phyloP scores from a whole-genome alignment of 2,888 invertebrate genomes.

The Euzetes globulus region DNA sequence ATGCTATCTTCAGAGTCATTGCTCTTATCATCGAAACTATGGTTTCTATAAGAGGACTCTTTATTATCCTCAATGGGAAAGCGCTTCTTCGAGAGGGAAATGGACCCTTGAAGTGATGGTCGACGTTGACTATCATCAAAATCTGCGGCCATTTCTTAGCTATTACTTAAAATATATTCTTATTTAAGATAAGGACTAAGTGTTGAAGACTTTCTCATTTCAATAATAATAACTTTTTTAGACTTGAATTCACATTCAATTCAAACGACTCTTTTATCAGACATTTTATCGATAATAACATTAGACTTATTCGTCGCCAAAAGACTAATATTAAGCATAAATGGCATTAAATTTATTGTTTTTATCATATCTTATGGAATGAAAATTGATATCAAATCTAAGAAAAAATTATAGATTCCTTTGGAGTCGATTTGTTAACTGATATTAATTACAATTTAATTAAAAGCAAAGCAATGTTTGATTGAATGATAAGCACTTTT shows the following conservation, averaged over 20 bases:
- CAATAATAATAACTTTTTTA: not conserved
- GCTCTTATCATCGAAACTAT: not conserved
- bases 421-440: not conserved
- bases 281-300: not conserved
- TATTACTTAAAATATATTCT: not conserved
- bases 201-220: too few species aligned
- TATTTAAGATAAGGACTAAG: not conserved
- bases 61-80: not conserved
- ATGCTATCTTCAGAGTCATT: not conserved
- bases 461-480: not conserved
- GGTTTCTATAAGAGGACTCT: not conserved
- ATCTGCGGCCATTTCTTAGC: not conserved
- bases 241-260: not conserved
- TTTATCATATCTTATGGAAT: not conserved
- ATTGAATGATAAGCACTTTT: not conserved
- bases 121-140: not conserved
- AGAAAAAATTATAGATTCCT: not conserved
- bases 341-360: not conserved
- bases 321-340: not conserved
- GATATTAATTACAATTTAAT: not conserved
- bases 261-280: not conserved
- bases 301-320: not conserved
- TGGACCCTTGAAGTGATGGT: not conserved
- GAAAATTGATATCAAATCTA: not conserved
- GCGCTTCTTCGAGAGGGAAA: too few species aligned